These are phyloP conservation scores for Clytia hemisphaerica DNA, from an alignment of 30 jellyfish, hydroid and myxozoan species.

Conservation along the genomic window DNA sequence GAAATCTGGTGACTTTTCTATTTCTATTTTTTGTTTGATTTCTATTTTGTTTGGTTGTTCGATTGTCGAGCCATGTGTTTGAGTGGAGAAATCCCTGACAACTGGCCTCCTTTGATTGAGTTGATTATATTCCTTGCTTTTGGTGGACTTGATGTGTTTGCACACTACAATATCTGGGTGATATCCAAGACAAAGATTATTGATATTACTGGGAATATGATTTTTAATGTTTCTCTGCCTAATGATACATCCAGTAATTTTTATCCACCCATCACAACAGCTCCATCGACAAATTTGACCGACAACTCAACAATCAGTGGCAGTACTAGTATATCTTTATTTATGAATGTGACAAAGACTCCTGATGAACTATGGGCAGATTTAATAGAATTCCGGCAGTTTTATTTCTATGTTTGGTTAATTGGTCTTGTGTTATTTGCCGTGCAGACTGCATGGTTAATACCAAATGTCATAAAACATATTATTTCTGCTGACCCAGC, in stretches of 20 bases:
- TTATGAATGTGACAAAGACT: too few relatives aligned
- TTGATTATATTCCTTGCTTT: constrained; percentile 55
- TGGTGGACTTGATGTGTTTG: constrained; percentile 73
- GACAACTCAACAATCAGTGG: too few relatives aligned
- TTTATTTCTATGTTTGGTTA: constrained; percentile 39
- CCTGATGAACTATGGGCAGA: constrained; percentile 36
- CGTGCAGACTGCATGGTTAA: constrained; percentile 41
- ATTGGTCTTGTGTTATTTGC: constrained; percentile 64
- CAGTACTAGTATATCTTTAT: too few relatives aligned
- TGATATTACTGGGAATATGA: constrained; percentile 5
- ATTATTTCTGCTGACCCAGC: constrained; percentile 61
- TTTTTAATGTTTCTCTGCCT: neutral
- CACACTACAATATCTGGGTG: constrained; percentile 58
- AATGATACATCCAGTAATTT: neutral
- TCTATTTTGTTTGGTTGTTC: too few relatives aligned
- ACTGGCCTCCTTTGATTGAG: constrained; percentile 69
- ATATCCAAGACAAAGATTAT: neutral
- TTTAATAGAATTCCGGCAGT: constrained; percentile 34
- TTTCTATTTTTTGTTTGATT: too few relatives aligned
- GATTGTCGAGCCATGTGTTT: too few relatives aligned
- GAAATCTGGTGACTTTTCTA: too few relatives aligned
- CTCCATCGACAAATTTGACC: too few relatives aligned
- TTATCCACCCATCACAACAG: too few relatives aligned
- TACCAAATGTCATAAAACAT: constrained; percentile 67
- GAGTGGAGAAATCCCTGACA: constrained; percentile 72